Conservation (phyloP, 2,797 vertebrate species). For the Centropyge bicolor region DNA sequence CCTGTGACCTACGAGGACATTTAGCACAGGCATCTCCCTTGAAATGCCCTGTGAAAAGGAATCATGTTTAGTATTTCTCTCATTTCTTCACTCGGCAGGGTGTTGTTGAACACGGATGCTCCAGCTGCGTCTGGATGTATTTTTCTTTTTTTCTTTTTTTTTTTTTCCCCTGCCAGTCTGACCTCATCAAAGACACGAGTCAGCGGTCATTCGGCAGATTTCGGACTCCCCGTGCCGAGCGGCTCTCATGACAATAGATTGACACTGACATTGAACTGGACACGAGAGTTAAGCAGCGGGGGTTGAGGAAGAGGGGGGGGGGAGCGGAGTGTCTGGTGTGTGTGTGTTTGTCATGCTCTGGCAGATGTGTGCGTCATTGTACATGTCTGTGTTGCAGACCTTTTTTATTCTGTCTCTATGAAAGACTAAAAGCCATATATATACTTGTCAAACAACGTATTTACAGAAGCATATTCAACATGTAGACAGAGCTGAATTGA, state of each 20-base stretch:
- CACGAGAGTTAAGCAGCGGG: slow-evolving; percentile 6
- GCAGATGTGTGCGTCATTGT: background rate
- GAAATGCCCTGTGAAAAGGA: slow-evolving; percentile 11
- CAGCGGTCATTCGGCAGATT: slow-evolving; percentile 41
- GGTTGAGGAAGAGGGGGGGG: no score
- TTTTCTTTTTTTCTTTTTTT: background rate
- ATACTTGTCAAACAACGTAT: background rate
- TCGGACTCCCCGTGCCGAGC: slow-evolving; percentile 2
- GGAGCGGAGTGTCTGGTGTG: background rate
- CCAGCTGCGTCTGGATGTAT: slow-evolving; percentile 55
- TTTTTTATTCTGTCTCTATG: background rate
- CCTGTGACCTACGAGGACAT: background rate
- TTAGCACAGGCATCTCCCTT: background rate
- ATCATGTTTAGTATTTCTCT: slow-evolving; percentile 22
- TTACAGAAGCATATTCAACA: background rate
- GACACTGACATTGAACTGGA: slow-evolving; percentile 51
- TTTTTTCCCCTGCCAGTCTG: slow-evolving; percentile 9
- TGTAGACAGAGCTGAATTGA: background rate
- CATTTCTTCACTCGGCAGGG: slow-evolving; percentile 39
- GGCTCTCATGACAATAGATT: slow-evolving; percentile 38
- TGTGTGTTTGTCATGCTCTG: slow-evolving; percentile 1
- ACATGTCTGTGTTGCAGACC: background rate
- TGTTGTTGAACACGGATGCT: slow-evolving; percentile 41
- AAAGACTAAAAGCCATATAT: background rate
- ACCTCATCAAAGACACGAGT: slow-evolving; percentile 51